Evolutionary conservation across 1,140 invertebrate species (phyloP).

Genomic region (Drosophila busckii): DNA sequence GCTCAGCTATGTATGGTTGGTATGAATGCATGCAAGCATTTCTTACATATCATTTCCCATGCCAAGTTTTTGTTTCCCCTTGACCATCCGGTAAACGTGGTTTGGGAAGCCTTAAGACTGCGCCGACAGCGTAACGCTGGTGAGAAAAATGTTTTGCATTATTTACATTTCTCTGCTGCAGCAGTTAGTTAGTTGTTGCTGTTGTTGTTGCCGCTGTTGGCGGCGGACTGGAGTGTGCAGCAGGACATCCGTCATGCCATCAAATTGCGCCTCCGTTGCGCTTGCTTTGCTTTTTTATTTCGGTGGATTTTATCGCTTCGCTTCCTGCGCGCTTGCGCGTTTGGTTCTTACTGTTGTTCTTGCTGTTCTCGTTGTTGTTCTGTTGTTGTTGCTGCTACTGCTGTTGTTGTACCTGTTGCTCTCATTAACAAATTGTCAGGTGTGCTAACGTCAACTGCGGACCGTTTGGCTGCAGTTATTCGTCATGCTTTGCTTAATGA

Average conservation of each 20-base stretch:
- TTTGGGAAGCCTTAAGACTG: conserved; percentile 68
- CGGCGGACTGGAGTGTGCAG: no score
- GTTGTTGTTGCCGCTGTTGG: neutral
- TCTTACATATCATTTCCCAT: conserved; percentile 70
- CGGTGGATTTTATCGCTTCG: conserved; percentile 71
- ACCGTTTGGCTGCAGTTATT: conserved; percentile 64
- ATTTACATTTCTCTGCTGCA: conserved; percentile 71
- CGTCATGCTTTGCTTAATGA: conserved; percentile 72
- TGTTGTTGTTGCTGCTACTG: neutral
- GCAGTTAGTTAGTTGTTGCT: conserved; percentile 20
- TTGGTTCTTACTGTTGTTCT: no score
- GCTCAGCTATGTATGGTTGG: conserved; percentile 23
- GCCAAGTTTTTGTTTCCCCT: conserved; percentile 28
- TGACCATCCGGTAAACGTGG: conserved; percentile 18
- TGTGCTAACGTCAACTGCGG: conserved; percentile 47
- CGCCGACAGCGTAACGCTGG: conserved; percentile 59
- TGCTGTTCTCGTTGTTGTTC: no score
- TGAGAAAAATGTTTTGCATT: conserved; percentile 77
- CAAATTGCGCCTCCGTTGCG: conserved; percentile 34
- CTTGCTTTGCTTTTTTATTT: conserved; percentile 60
- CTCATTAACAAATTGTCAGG: conserved; percentile 77
- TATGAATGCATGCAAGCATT: conserved; percentile 31
- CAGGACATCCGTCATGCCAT: conserved; percentile 65
- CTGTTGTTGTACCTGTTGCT: conserved; percentile 53
- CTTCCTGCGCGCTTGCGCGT: conserved; percentile 48